Base-by-base conservation (phyloP, 2,797 vertebrate genomes). In the Acridotheres tristis region DNA sequence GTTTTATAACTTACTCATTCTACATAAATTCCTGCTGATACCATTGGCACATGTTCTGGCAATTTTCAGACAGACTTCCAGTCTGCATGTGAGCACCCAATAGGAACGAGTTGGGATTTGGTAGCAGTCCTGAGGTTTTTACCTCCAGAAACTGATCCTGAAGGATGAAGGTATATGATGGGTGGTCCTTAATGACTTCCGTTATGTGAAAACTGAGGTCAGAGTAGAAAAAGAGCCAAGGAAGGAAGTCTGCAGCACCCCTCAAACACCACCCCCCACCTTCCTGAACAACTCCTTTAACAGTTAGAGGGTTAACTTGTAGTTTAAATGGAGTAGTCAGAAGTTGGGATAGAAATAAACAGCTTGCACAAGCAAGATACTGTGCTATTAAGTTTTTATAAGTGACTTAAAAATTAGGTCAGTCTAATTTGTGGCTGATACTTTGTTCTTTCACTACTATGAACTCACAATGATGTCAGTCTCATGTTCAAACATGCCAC, bases 401-500 rank as follows among this genome's bases (percentile, higher is more conserved):
- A 94, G 91, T 82, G 76, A 95, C 95, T 96, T 93, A 88, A 93
- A 95, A 96, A 96, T 94, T 91, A 94, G 95, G 84, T 96, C 94
- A 96, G 95, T 89, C 94, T 95, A 95, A 94, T 97, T 97, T 96
- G 91, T 93, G 95, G 93, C 92, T 95, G 85, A 91, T 74, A 92
- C 91, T 95, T 94, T 96, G 89, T 91, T 97, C 94, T 93, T 96
- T 95, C 84, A 90, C 65, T 69, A 26, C 94, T 91, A 88, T 97
- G 95, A 97, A 97, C 95, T 97, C 92, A 96, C 88, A 50, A 82
- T 96, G 89, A 95, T 95, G 94, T 97, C 88, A 96, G 91, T 57
- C 86, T 96, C 96, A 67, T 97, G 97, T 96, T 96, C 92, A 85
- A 96, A 94, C 96, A 94, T 79, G 96, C 94, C 93, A 90, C 86